Conservation (phyloP, 1,140 invertebrate species). For the Pentalonia nigronervosa region DNA sequence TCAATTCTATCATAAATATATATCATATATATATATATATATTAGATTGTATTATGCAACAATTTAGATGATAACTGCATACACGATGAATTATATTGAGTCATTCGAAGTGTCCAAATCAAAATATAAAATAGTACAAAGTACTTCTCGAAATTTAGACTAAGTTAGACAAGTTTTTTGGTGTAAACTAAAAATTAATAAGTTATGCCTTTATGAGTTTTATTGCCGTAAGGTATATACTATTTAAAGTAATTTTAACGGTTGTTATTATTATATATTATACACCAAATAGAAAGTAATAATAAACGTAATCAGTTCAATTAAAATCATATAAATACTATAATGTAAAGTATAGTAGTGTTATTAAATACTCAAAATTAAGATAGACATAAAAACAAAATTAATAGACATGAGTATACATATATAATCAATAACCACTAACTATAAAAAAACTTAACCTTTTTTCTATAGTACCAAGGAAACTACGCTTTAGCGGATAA, state of each 20-base stretch:
- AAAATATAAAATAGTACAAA: not conserved
- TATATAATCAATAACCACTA: not conserved
- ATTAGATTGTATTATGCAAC: not conserved
- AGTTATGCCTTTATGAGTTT: not conserved
- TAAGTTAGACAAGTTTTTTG: not conserved
- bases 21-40: too few species aligned
- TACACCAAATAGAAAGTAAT: not conserved
- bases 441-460: too few species aligned
- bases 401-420: not conserved
- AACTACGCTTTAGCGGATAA: too few species aligned
- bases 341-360: not conserved
- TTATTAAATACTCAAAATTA: not conserved
- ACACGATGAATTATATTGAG: not conserved
- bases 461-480: too few species aligned
- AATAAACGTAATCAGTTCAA: not conserved
- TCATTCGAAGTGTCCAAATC: not conserved
- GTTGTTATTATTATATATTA: not conserved
- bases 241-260: not conserved
- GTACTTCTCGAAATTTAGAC: not conserved
- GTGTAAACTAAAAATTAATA: not conserved
- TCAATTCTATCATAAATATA: not conserved
- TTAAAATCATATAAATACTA: not conserved
- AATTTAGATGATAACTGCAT: not conserved
- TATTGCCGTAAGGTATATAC: not conserved
- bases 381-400: not conserved